These are phyloP conservation scores for Resseliella maxima DNA, from an alignment of 2,888 invertebrate species.

Conservation along the genomic window DNA sequence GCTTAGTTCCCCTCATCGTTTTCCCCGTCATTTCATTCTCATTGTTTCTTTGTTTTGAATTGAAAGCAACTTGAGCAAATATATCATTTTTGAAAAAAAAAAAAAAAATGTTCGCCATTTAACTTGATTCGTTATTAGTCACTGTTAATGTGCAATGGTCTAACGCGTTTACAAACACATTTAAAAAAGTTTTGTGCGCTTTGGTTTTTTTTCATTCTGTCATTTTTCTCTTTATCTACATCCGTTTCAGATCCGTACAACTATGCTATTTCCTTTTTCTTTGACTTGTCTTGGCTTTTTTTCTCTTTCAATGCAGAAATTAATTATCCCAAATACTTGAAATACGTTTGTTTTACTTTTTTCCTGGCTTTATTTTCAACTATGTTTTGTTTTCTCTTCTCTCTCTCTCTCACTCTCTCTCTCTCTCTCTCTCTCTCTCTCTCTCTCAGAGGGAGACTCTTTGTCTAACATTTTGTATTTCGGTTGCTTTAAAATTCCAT, in stretches of 20 bases:
- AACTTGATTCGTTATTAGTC: conserved; percentile 21
- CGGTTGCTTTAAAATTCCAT: not conserved
- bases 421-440: too few relatives aligned
- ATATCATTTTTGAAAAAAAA: conserved; percentile 32
- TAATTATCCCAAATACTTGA: conserved; percentile 34
- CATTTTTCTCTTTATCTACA: not conserved
- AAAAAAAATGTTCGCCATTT: conserved; percentile 39
- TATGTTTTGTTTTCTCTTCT: not conserved
- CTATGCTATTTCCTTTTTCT: not conserved
- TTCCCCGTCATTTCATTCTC: not conserved
- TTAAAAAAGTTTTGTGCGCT: not conserved
- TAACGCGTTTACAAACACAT: conserved; percentile 34
- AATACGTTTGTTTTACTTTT: conserved; percentile 17
- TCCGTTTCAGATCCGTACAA: not conserved
- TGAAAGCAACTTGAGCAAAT: conserved; percentile 2
- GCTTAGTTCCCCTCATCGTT: not conserved
- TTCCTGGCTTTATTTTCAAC: not conserved
- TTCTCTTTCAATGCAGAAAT: not conserved
- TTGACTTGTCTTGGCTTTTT: not conserved
- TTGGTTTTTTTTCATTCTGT: not conserved
- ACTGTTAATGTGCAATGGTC: not conserved
- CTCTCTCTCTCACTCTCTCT: too few relatives aligned
- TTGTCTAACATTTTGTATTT: not conserved
- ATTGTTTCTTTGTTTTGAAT: not conserved
- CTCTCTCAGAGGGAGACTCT: too few relatives aligned